Evolutionary conservation across 2,888 invertebrate species (phyloP).

Genomic region (Homarus gammarus): DNA sequence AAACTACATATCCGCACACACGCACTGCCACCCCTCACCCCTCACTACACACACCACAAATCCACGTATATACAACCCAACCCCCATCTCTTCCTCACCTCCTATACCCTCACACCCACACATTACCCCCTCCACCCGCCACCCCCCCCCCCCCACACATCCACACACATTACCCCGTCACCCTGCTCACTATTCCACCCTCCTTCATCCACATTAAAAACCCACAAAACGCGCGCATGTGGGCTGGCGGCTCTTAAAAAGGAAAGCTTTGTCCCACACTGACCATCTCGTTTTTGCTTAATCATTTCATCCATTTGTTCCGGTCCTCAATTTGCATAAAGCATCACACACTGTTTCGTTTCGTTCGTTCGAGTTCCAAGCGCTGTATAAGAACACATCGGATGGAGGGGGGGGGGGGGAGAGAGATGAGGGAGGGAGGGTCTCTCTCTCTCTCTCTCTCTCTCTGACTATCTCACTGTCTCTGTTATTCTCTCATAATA

Average conservation of each 20-base stretch:
- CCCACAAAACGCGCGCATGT: conserved; percentile 49
- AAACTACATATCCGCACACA: conserved; percentile 8
- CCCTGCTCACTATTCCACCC: neutral
- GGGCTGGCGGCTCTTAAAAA: conserved; percentile 39
- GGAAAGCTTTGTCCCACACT: conserved; percentile 46
- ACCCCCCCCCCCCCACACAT: neutral
- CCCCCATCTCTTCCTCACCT: neutral
- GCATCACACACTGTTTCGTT: conserved; percentile 56
- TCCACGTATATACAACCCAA: neutral
- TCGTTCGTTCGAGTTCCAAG: conserved; percentile 28
- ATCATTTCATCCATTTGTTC: conserved; percentile 68
- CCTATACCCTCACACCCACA: neutral
- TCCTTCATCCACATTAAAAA: conserved; percentile 30
- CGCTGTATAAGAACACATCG: too few species aligned
- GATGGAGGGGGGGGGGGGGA: too few species aligned
- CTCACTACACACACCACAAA: neutral
- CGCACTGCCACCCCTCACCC: neutral
- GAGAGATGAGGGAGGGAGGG: too few species aligned
- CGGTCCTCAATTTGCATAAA: conserved; percentile 63
- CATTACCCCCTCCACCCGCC: neutral
- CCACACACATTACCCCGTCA: conserved; percentile 11
- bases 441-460: too few species aligned
- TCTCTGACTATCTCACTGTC: too few species aligned
- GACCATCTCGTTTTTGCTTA: conserved; percentile 62
- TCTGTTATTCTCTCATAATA: too few species aligned